phyloP scores from a whole-genome alignment of 2,113 vertebrate species.

The Baryphthengus martii region DNA sequence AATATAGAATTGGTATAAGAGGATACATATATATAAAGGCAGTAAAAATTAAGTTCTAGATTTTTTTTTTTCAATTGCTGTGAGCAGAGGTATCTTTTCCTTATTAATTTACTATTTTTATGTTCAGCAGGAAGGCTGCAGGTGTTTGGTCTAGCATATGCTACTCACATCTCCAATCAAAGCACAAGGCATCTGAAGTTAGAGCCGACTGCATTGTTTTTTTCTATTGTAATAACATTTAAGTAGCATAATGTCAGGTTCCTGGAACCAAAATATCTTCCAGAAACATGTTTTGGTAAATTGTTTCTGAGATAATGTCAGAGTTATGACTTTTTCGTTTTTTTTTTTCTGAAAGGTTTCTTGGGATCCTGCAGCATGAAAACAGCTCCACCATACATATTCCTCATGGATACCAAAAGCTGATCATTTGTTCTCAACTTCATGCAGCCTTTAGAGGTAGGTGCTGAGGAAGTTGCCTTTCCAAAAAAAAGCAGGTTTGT shows the following conservation, averaged over 20 bases:
- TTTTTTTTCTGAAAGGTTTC: neutral
- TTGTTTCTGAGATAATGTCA: neutral
- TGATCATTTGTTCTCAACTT: neutral
- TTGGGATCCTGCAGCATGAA: neutral
- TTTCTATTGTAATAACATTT: neutral
- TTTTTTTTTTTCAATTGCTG: neutral
- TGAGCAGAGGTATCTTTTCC: neutral
- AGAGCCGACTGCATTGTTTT: neutral
- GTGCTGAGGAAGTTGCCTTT: neutral
- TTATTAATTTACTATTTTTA: neutral
- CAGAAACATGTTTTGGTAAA: neutral
- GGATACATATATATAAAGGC: neutral
- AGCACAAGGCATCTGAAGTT: neutral
- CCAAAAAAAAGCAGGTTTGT: rapidly evolving
- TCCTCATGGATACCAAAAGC: neutral
- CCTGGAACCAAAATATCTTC: neutral
- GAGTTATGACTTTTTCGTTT: neutral
- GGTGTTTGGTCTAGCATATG: neutral
- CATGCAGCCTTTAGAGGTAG: neutral
- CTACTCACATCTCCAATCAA: neutral
- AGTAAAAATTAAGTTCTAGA: neutral
- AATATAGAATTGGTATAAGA: neutral
- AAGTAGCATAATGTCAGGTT: neutral
- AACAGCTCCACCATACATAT: neutral
- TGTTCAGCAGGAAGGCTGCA: neutral